Evolutionary conservation across 30 jellyfish, hydroid and myxozoan genomes (phyloP).

Genomic region (Mastigias papua): DNA sequence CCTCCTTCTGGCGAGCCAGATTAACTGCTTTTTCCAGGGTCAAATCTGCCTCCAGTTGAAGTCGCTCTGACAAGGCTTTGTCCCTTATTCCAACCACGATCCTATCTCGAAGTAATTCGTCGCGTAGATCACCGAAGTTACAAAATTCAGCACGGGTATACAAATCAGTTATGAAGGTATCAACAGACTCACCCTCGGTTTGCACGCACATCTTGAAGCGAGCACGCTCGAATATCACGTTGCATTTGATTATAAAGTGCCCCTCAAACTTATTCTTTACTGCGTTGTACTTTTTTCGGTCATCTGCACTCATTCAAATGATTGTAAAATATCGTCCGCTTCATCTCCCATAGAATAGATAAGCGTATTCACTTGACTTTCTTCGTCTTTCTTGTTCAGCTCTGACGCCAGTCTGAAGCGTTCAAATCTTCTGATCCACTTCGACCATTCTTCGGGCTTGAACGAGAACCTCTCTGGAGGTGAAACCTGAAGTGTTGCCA

Average conservation of each 20-base stretch:
- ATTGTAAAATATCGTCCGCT: not conserved
- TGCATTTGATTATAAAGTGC: not conserved
- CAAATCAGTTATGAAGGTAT: conserved; percentile 30
- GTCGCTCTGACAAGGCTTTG: conserved; percentile 36
- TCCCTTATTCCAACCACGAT: conserved; percentile 52
- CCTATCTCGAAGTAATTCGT: conserved; percentile 41
- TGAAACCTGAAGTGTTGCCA: conserved; percentile 46
- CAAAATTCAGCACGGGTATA: conserved; percentile 44
- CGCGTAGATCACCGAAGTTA: conserved; percentile 15
- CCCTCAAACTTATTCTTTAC: conserved; percentile 11
- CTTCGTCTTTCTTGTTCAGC: conserved; percentile 28
- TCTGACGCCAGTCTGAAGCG: conserved; percentile 38
- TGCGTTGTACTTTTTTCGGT: conserved; percentile 26
- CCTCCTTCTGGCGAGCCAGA: conserved; percentile 37
- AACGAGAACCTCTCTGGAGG: conserved; percentile 46
- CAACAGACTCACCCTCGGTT: conserved; percentile 24
- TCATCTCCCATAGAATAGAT: conserved; percentile 41
- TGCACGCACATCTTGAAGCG: conserved; percentile 26
- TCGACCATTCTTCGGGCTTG: conserved; percentile 48
- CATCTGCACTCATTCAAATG: conserved; percentile 3
- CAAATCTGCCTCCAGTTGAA: conserved; percentile 38
- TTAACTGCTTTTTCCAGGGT: conserved; percentile 29
- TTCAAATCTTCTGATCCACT: not conserved
- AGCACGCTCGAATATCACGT: conserved; percentile 18
- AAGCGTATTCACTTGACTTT: conserved; percentile 35